Conservation (phyloP, 2,888 invertebrate genomes). For the Philhelius pedissequus region DNA sequence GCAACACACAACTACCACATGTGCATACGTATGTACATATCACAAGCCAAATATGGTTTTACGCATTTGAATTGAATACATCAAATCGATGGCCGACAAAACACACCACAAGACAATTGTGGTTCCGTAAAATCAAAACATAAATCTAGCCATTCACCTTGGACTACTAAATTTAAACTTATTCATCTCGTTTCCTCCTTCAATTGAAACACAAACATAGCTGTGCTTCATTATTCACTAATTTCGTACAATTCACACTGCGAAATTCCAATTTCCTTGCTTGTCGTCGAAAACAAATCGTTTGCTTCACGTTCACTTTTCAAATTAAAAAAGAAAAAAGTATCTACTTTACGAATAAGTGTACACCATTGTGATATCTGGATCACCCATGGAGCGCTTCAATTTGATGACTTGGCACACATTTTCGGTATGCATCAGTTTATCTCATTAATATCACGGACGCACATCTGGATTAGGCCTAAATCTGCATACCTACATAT, state of each 20-base stretch:
- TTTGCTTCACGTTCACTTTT: conserved; percentile 1
- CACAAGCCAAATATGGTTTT: too few relatives aligned
- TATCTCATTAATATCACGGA: conserved; percentile 41
- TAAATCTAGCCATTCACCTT: background rate
- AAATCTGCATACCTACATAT: too few relatives aligned
- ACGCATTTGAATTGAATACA: too few relatives aligned
- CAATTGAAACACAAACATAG: background rate
- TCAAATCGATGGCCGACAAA: too few relatives aligned
- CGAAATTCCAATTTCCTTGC: conserved; percentile 5
- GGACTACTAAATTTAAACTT: background rate
- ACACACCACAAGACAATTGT: too few relatives aligned
- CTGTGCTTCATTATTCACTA: background rate
- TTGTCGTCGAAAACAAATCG: background rate
- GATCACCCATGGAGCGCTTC: conserved; percentile 29
- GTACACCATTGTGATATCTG: background rate
- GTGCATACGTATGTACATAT: too few relatives aligned
- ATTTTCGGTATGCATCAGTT: conserved; percentile 17
- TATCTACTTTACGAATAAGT: background rate
- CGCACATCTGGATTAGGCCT: conserved; percentile 45
- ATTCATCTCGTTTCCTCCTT: background rate
- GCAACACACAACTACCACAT: too few relatives aligned
- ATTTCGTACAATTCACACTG: background rate
- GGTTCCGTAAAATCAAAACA: too few relatives aligned
- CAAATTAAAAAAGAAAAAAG: background rate
- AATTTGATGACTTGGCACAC: background rate